A percentile compares a stretch with the other conserved stretches of the same genome.
phyloP scores from a whole-genome alignment of 2,113 vertebrate species.

The Perca schrenkii region DNA sequence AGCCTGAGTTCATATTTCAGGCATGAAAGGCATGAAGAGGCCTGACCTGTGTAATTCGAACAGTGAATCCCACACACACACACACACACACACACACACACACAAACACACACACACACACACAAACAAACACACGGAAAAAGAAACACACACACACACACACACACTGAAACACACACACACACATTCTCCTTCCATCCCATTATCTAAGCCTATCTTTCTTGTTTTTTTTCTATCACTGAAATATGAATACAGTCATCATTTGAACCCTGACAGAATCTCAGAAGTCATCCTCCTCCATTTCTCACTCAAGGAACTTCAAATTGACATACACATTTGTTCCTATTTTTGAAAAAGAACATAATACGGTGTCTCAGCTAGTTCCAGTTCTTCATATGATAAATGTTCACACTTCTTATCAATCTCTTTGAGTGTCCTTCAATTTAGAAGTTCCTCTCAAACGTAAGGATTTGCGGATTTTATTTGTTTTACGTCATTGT shows the following conservation, averaged over 20 bases:
- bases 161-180: not conserved
- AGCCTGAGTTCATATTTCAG: conserved; percentile 41
- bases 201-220: not conserved
- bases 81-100: not conserved
- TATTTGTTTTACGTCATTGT: not conserved
- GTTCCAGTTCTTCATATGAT: not conserved
- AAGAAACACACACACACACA: not conserved
- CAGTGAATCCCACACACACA: conserved; percentile 11
- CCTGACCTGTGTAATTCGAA: not conserved
- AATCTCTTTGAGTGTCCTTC: not conserved
- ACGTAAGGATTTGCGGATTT: not conserved
- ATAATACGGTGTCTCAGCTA: not conserved
- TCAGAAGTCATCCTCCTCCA: too few species aligned
- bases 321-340: not conserved
- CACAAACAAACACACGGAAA: not conserved
- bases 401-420: not conserved
- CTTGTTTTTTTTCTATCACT: not conserved
- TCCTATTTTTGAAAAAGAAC: not conserved
- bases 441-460: not conserved
- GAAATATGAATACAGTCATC: too few species aligned
- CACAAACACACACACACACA: not conserved
- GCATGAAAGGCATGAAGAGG: conserved; percentile 28
- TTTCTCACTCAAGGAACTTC: too few species aligned
- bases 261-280: too few species aligned
- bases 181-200: not conserved